These are phyloP conservation scores for Dendrocincla tyrannina DNA, from an alignment of 2,797 vertebrate genomes.

Conservation along the genomic window DNA sequence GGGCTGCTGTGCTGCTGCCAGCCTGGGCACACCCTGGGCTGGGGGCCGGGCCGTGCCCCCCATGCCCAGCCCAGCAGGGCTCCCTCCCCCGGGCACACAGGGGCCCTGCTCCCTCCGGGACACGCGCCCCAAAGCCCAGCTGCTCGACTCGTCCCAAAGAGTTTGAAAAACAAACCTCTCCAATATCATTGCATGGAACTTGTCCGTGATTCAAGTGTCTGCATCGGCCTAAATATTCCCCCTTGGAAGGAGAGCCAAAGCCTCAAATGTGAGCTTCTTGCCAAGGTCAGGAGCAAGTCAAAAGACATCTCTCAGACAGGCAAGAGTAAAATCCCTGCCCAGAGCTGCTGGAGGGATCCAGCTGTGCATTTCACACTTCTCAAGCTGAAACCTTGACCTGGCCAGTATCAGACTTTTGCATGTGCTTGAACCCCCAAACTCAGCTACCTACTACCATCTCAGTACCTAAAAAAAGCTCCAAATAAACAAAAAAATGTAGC, in stretches of 20 bases:
- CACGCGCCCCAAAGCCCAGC: neutral
- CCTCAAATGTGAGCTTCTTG: neutral
- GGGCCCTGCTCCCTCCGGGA: accelerated
- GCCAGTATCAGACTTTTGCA: neutral
- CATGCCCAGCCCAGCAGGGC: neutral
- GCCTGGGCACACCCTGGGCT: neutral
- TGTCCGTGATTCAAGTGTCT: neutral
- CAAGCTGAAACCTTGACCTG: neutral
- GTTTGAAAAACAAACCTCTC: neutral
- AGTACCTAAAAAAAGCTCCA: neutral
- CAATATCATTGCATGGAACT: neutral
- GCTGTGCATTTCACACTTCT: neutral
- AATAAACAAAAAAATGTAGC: neutral
- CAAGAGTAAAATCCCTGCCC: neutral
- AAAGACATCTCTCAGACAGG: neutral
- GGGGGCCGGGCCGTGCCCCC: neutral
- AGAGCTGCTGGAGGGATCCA: neutral
- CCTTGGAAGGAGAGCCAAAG: neutral
- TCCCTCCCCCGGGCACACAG: neutral
- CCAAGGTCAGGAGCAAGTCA: neutral
- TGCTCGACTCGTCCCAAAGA: accelerated
- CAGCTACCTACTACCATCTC: neutral
- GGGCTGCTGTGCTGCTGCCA: neutral
- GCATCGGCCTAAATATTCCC: neutral
- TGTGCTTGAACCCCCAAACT: neutral